Conservation (phyloP, 2,888 invertebrate genomes). For the Eupithecia subfuscata region DNA sequence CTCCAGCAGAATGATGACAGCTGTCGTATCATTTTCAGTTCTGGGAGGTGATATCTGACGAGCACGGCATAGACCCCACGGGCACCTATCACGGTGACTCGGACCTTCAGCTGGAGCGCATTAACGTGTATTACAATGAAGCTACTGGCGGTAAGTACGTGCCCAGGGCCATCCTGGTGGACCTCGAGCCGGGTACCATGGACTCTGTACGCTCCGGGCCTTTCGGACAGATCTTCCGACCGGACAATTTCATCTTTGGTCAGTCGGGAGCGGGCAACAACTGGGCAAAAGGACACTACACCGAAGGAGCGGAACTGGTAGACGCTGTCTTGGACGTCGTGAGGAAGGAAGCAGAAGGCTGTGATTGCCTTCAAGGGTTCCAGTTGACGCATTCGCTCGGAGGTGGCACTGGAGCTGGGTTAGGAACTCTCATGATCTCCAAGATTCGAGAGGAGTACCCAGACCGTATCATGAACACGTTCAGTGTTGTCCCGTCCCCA, state of each 20-base stretch:
- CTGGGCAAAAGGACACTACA: constrained; percentile 84
- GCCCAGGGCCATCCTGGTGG: constrained; percentile 88
- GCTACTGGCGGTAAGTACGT: constrained; percentile 90
- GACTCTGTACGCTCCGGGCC: constrained; percentile 81
- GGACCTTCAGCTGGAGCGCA: constrained; percentile 88
- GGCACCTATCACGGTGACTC: constrained; percentile 89
- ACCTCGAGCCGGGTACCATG: constrained; percentile 92
- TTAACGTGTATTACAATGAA: constrained; percentile 90
- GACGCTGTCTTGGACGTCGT: constrained; percentile 85
- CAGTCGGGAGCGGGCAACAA: constrained; percentile 13
- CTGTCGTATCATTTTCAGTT: background rate
- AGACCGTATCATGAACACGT: constrained; percentile 90
- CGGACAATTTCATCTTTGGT: constrained; percentile 8
- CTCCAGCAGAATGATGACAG: background rate
- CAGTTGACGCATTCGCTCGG: constrained; percentile 89
- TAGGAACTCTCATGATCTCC: constrained; percentile 88
- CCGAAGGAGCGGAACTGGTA: constrained; percentile 87
- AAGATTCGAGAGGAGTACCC: constrained; percentile 91
- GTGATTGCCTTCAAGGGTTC: constrained; percentile 77
- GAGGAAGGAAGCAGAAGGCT: constrained; percentile 78
- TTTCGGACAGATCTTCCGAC: constrained; percentile 5
- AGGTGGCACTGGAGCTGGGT: constrained; percentile 90
- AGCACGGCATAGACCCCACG: constrained; percentile 89
- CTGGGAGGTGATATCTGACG: constrained; percentile 86
- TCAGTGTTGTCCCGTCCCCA: constrained; percentile 89